Conservation (phyloP, 2,888 invertebrate species). For the Machimus rusticus region DNA sequence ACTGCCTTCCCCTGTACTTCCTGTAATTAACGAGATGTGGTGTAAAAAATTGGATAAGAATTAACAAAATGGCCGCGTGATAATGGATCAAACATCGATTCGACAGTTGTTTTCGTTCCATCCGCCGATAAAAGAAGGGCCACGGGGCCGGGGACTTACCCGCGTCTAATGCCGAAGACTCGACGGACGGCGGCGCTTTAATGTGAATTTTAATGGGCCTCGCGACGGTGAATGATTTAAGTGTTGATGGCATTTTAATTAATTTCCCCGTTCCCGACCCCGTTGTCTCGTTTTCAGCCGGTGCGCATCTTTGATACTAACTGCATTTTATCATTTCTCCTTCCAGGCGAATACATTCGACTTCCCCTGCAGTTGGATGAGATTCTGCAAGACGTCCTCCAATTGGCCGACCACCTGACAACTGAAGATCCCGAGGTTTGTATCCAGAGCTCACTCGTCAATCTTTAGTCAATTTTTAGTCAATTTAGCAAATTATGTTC, state of each 20-base stretch:
- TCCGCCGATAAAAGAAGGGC: background rate
- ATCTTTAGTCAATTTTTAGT: slow-evolving; percentile 13
- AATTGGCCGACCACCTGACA: slow-evolving; percentile 58
- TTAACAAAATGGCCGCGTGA: slow-evolving; percentile 38
- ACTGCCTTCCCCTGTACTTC: slow-evolving; percentile 20
- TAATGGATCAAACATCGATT: slow-evolving; percentile 35
- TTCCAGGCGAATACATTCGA: slow-evolving; percentile 61
- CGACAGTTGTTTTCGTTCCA: slow-evolving; percentile 38
- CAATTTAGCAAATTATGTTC: slow-evolving; percentile 19
- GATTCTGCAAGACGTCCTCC: slow-evolving; percentile 61
- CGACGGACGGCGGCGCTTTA: slow-evolving; percentile 19
- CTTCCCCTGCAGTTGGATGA: slow-evolving; percentile 59
- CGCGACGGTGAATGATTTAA: slow-evolving; percentile 19
- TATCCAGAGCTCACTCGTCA: background rate
- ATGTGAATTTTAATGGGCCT: slow-evolving; percentile 8
- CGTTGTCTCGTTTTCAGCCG: background rate
- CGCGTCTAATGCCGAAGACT: background rate
- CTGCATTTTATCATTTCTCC: slow-evolving; percentile 40
- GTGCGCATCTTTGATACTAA: background rate
- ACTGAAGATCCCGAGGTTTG: slow-evolving; percentile 55
- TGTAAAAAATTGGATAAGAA: slow-evolving; percentile 39
- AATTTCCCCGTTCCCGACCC: slow-evolving; percentile 3
- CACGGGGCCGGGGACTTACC: background rate
- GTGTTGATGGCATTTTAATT: slow-evolving; percentile 37
- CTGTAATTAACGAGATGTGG: slow-evolving; percentile 40